Conservation (phyloP, 1,140 invertebrate genomes). For the Nasonia giraulti region DNA sequence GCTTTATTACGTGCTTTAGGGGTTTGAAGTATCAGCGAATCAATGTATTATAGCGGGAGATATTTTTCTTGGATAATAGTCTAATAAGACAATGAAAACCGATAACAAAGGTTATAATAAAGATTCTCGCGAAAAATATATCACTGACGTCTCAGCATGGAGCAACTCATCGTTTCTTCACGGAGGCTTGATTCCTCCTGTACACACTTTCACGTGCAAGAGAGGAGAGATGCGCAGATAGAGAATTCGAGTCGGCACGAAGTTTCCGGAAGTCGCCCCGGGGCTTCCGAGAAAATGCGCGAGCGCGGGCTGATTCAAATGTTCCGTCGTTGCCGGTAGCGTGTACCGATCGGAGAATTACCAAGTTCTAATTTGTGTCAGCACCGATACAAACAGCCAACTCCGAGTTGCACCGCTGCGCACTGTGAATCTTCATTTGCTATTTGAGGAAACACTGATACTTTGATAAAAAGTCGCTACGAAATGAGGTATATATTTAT, state of each 20-base stretch:
- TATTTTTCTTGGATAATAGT: too few species aligned
- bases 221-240: slow-evolving; percentile 1
- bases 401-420: too few species aligned
- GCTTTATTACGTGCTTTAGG: too few species aligned
- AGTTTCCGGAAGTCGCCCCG: slow-evolving; percentile 59
- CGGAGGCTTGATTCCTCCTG: slow-evolving; percentile 55
- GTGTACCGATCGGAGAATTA: slow-evolving; percentile 54
- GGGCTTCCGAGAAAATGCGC: slow-evolving; percentile 56
- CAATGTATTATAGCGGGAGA: too few species aligned
- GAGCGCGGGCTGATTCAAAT: slow-evolving; percentile 53
- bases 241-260: slow-evolving; percentile 32
- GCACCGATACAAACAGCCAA: too few species aligned
- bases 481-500: too few species aligned
- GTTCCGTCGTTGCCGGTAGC: slow-evolving; percentile 15
- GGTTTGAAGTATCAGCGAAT: too few species aligned
- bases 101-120: background rate
- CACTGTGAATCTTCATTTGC: background rate
- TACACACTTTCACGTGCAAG: slow-evolving; percentile 54
- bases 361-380: slow-evolving; percentile 59
- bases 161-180: slow-evolving; percentile 16
- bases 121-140: background rate
- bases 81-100: background rate
- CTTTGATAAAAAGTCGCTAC: too few species aligned
- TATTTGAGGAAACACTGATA: background rate
- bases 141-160: too few species aligned